Conservation (phyloP, 53 echinoderm and acorn worm genomes). For the Actinopyga echinites region DNA sequence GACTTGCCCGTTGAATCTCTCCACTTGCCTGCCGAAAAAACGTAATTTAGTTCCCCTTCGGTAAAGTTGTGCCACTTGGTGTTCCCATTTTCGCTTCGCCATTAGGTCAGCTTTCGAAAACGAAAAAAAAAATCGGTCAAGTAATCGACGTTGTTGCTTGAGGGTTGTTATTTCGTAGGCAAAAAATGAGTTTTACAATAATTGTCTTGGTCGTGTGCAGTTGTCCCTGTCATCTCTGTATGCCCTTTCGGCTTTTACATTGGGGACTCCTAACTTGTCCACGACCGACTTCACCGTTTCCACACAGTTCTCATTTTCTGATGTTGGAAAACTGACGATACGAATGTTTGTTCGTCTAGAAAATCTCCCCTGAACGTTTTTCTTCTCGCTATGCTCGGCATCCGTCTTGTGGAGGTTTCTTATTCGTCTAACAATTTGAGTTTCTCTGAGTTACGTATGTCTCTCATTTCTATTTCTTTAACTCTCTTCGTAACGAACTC, state of each 20-base stretch:
- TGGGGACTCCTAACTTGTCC: background rate
- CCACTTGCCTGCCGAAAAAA: too few relatives aligned
- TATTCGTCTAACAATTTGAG: background rate
- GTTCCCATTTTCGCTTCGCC: background rate
- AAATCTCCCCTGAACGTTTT: background rate
- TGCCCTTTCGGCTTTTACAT: slow-evolving; percentile 1
- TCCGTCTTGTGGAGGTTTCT: background rate
- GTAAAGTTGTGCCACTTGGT: too few relatives aligned
- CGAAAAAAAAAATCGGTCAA: background rate
- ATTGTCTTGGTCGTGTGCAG: background rate
- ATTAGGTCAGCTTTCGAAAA: background rate
- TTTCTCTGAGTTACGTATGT: background rate
- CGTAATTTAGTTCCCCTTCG: too few relatives aligned
- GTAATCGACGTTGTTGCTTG: background rate
- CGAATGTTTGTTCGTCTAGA: background rate
- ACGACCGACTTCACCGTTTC: background rate
- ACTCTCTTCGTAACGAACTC: too few relatives aligned
- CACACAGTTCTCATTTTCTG: background rate
- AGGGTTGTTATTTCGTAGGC: background rate
- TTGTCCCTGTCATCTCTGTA: background rate
- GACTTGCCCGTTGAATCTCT: too few relatives aligned
- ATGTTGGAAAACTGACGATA: background rate
- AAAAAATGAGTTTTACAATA: background rate
- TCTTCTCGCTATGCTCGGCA: background rate
- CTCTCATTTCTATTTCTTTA: background rate